Percentiles rank a stretch among this genome's conserved stretches.
phyloP scores from a whole-genome alignment of 2,888 invertebrate genomes.

The Drosophila putrida region DNA sequence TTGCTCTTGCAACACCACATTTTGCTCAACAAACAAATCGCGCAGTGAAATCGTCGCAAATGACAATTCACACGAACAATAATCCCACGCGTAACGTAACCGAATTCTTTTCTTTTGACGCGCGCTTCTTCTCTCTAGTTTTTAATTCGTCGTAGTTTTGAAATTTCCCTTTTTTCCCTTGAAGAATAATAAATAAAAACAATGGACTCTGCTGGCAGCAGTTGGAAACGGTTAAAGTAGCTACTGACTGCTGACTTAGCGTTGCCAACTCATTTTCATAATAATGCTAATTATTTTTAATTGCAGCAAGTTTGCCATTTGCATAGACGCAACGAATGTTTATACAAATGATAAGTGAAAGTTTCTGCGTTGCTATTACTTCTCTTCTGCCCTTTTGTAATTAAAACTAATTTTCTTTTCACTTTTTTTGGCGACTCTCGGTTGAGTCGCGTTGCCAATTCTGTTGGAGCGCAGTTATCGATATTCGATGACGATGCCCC shows the following conservation, averaged over 20 bases:
- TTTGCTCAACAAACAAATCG: constrained; percentile 32
- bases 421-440: constrained; percentile 8
- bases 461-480: constrained; percentile 36
- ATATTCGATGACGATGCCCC: constrained; percentile 34
- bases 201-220: constrained; percentile 50
- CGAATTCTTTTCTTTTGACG: constrained; percentile 58
- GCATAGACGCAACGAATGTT: constrained; percentile 43
- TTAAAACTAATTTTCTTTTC: constrained; percentile 35
- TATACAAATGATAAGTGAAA: constrained; percentile 63
- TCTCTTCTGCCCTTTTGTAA: constrained; percentile 32
- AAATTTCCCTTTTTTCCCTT: constrained; percentile 67
- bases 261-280: constrained; percentile 74
- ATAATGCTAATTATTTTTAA: constrained; percentile 79
- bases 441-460: constrained; percentile 31
- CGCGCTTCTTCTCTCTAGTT: constrained; percentile 40
- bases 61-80: constrained; percentile 47
- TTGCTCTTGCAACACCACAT: constrained; percentile 16
- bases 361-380: constrained; percentile 25
- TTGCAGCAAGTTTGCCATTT: constrained; percentile 70
- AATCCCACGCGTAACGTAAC: constrained; percentile 61
- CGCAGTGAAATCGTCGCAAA: constrained; percentile 53
- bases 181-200: constrained; percentile 53
- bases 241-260: constrained; percentile 4
- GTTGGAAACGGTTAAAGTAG: constrained; percentile 38
- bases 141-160: constrained; percentile 43